Evolutionary conservation across 2,113 vertebrate genomes (phyloP).

Genomic region (Chelonoidis abingdonii): DNA sequence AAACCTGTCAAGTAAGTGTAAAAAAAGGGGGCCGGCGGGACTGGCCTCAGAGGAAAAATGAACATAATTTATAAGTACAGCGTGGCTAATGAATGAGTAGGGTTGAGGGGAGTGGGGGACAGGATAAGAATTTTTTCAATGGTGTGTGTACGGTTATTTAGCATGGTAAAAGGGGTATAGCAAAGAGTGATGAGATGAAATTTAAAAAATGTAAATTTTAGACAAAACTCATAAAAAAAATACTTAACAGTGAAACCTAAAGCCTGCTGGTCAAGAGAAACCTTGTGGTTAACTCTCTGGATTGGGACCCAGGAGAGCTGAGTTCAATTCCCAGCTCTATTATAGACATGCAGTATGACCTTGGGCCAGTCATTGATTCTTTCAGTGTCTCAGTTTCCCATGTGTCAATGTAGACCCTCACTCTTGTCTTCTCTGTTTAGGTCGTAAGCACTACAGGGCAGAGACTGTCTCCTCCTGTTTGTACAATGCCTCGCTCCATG

Average conservation of each 20-base stretch:
- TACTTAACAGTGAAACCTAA: background rate
- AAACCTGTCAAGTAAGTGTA: background rate
- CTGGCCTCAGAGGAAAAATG: background rate
- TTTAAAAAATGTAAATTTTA: background rate
- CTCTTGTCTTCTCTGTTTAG: constrained; percentile 22
- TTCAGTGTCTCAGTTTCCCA: background rate
- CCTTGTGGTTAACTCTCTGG: background rate
- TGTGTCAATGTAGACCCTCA: background rate
- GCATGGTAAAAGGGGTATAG: background rate
- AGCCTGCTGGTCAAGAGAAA: background rate
- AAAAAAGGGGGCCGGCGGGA: background rate
- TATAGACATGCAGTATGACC: background rate
- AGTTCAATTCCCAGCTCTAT: background rate
- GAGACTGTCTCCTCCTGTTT: constrained; percentile 22
- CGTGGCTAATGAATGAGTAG: background rate
- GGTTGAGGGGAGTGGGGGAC: background rate
- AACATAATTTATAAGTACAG: background rate
- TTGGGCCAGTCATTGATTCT: background rate
- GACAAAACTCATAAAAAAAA: background rate
- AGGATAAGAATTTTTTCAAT: background rate
- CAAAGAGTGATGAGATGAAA: background rate
- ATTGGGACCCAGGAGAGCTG: background rate
- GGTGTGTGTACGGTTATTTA: background rate
- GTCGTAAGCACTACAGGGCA: constrained; percentile 19
- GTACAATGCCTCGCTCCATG: constrained; percentile 1